Percentiles rank a stretch among this genome's conserved stretches.
Conservation (phyloP, 92 coral and sea anemone species). For the Blastomussa wellsi region DNA sequence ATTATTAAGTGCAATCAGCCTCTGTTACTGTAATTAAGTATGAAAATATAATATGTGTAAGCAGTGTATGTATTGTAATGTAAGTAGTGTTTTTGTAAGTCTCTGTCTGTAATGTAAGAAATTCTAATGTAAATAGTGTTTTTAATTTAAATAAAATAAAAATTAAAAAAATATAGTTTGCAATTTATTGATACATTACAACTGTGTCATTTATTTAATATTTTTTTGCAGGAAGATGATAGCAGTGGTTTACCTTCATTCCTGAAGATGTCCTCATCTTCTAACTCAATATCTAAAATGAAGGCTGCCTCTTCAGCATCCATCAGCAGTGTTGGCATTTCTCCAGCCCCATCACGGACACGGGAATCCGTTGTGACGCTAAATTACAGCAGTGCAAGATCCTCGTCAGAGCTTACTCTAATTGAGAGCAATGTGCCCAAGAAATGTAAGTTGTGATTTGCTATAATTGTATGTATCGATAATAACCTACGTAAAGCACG, state of each 20-base stretch:
- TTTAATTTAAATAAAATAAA: too few relatives aligned
- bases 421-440: slow-evolving; percentile 81
- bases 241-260: slow-evolving; percentile 25
- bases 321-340: slow-evolving; percentile 45
- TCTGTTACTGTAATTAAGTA: too few relatives aligned
- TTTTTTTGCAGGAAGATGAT: slow-evolving; percentile 44
- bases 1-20: too few relatives aligned
- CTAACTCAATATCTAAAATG: slow-evolving; percentile 57
- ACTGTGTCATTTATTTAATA: background rate
- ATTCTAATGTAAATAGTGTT: too few relatives aligned
- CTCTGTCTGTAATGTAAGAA: too few relatives aligned
- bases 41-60: too few relatives aligned
- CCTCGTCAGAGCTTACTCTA: slow-evolving; percentile 71
- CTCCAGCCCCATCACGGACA: slow-evolving; percentile 31
- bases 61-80: too few relatives aligned
- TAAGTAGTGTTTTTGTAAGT: too few relatives aligned
- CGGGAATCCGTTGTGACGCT: slow-evolving; percentile 88
- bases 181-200: too few relatives aligned
- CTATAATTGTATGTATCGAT: too few relatives aligned
- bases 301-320: slow-evolving; percentile 63
- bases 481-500: too few relatives aligned
- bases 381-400: slow-evolving; percentile 67
- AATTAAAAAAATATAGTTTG: too few relatives aligned
- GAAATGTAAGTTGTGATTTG: slow-evolving; percentile 61
- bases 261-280: slow-evolving; percentile 40